Base-by-base conservation (phyloP, 2,797 vertebrate genomes). In the Myotis findleyi region DNA sequence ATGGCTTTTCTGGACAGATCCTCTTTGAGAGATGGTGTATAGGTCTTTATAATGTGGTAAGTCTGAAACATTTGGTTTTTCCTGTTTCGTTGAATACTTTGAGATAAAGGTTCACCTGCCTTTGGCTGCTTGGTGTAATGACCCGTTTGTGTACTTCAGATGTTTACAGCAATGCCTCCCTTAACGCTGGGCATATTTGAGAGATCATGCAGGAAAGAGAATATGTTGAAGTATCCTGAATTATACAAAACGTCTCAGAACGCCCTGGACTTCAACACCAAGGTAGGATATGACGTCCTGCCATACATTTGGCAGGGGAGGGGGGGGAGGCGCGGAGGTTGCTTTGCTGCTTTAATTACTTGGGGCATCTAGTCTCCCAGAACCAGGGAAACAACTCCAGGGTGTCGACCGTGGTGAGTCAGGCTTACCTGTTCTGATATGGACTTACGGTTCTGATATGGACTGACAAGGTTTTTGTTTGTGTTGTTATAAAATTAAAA, bases 11-110 rank as follows among this genome's bases (percentile, higher is more conserved):
- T 59, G 99, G 99, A 96, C 99, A 99, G 98, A 99, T 99, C 98
- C 99, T 99, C 76, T 99, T 99, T 97, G 99, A 99, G 97, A 99
- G 99, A 96, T 99, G 99, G 99, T 99, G 99, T 97, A 99, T 99
- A 97, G 99, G 99, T 95, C 98, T 99, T 94, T 99, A 99, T 98
- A 99, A 99, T 17, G 99, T 99, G 99, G 99, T 99, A 98, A 99
- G 99, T 99, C 83, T 76, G 18, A 5, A 64, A 62, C 59, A 1
- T 64, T 16, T 82, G 13, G 76, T 83, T 13, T 36, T 88, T 94
- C 82, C 89, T 49, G 6, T 79, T 95, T 95, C 49, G 25, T 55
- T 68, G 53, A 95, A 16, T 59, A 4, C 6, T 94, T 77, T 81
- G 49, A n/a, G 2, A 90, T 33, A 47, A 91, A 75, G 10, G 21